Percentiles rank a stretch among this genome's conserved stretches.
Evolutionary conservation across 2,888 invertebrate species (phyloP).

Genomic region (Choristoneura rosaceana): DNA sequence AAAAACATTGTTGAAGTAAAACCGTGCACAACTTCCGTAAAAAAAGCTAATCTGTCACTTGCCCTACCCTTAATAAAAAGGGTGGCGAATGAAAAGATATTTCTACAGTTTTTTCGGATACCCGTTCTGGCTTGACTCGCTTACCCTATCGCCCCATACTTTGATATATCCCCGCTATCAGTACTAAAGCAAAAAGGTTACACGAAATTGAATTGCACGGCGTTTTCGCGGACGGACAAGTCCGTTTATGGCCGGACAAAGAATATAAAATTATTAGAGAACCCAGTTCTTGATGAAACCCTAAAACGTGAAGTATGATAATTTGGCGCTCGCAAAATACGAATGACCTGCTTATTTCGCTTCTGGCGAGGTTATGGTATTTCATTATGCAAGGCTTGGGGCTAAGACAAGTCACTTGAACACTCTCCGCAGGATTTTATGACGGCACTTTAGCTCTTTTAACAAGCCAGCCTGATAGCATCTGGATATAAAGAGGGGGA

Average conservation of each 20-base stretch:
- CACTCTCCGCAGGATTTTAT: slow-evolving; percentile 59
- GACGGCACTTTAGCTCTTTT: slow-evolving; percentile 59
- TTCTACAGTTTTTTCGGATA: slow-evolving; percentile 8
- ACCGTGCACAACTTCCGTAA: not conserved
- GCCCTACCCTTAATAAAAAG: slow-evolving; percentile 12
- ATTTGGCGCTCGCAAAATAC: slow-evolving; percentile 55
- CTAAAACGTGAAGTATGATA: slow-evolving; percentile 39
- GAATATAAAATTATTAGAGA: slow-evolving; percentile 40
- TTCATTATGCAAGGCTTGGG: slow-evolving; percentile 67
- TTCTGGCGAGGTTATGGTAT: slow-evolving; percentile 55
- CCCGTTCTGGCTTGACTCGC: slow-evolving; percentile 11
- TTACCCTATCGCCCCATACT: slow-evolving; percentile 20
- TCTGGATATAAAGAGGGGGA: slow-evolving; percentile 30
- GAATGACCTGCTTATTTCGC: slow-evolving; percentile 63
- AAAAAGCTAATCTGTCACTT: slow-evolving; percentile 10
- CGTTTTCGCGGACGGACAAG: slow-evolving; percentile 25
- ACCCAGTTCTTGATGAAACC: slow-evolving; percentile 33
- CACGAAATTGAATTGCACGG: slow-evolving; percentile 28
- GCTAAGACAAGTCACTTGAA: slow-evolving; percentile 58
- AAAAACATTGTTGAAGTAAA: not conserved
- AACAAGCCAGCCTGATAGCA: slow-evolving; percentile 36
- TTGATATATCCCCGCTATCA: slow-evolving; percentile 21
- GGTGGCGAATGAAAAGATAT: slow-evolving; percentile 10
- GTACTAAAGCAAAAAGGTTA: slow-evolving; percentile 22
- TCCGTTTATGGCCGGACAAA: slow-evolving; percentile 35